phyloP scores from a whole-genome alignment of 2,888 invertebrate species.

The Galeruca laticollis region DNA sequence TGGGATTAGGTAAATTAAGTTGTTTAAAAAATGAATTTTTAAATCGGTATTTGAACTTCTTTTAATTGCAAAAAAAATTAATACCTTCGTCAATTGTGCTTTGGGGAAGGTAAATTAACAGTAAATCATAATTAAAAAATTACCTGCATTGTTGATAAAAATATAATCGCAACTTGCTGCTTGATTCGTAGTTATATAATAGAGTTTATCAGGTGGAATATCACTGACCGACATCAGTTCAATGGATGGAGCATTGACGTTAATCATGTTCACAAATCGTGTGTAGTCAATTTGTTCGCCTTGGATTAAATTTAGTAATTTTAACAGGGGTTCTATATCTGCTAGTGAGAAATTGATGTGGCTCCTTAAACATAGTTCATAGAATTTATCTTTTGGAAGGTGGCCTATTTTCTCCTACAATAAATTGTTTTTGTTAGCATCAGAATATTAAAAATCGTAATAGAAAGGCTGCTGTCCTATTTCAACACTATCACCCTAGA shows the following conservation, averaged over 20 bases:
- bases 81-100: too few relatives aligned
- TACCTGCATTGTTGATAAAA: slow-evolving; percentile 59
- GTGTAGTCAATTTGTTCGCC: slow-evolving; percentile 68
- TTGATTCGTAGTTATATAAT: slow-evolving; percentile 59
- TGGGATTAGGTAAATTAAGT: too few relatives aligned
- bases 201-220: slow-evolving; percentile 39
- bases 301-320: slow-evolving; percentile 67
- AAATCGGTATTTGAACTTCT: too few relatives aligned
- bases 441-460: too few relatives aligned
- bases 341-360: slow-evolving; percentile 67
- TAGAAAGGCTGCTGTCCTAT: too few relatives aligned
- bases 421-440: not conserved
- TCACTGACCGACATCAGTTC: slow-evolving; percentile 39
- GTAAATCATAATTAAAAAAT: slow-evolving; percentile 22
- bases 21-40: not conserved
- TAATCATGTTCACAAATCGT: slow-evolving; percentile 68
- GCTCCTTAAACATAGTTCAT: slow-evolving; percentile 65
- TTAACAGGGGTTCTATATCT: slow-evolving; percentile 68
- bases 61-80: too few relatives aligned
- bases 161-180: slow-evolving; percentile 58
- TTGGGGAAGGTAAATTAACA: not conserved
- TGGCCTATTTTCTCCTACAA: slow-evolving; percentile 66
- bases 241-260: slow-evolving; percentile 53
- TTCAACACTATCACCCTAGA: too few relatives aligned
- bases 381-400: slow-evolving; percentile 67